Evolutionary conservation across 2,113 vertebrate species (phyloP).

Genomic region (Acinonyx jubatus): DNA sequence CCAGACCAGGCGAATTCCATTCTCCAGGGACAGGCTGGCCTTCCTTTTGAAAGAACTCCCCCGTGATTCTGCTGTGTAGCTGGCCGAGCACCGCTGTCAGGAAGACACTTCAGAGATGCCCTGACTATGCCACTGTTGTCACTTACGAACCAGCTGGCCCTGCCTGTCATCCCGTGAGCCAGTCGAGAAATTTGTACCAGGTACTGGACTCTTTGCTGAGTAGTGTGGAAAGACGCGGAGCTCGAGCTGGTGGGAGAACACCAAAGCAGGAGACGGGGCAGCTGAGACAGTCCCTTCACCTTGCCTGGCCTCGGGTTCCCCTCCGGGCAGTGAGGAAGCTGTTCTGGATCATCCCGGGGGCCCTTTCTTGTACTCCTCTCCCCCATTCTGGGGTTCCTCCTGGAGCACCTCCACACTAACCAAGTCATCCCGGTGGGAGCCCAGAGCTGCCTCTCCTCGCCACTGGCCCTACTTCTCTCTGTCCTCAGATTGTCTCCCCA

Average conservation of each 20-base stretch:
- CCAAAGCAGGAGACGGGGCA: not conserved
- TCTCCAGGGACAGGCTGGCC: not conserved
- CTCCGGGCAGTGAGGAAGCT: not conserved
- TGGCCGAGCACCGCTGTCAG: not conserved
- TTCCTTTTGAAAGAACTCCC: not conserved
- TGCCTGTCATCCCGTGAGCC: not conserved
- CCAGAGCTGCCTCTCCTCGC: not conserved
- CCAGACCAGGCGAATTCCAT: not conserved
- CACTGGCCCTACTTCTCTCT: accelerated
- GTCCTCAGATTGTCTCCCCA: not conserved
- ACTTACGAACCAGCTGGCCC: not conserved
- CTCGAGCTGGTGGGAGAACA: not conserved
- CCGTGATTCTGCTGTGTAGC: not conserved
- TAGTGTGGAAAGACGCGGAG: accelerated
- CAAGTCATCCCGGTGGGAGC: not conserved
- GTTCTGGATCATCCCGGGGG: not conserved
- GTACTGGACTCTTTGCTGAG: not conserved
- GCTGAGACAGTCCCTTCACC: not conserved
- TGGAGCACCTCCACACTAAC: no score
- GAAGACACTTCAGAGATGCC: not conserved
- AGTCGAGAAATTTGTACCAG: not conserved
- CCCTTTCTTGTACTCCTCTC: not conserved
- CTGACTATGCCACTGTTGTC: accelerated
- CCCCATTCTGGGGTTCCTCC: not conserved
- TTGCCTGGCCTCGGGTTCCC: not conserved